These are phyloP conservation scores for Salpingus planirostris DNA, from an alignment of 2,888 invertebrate species.

Conservation along the genomic window DNA sequence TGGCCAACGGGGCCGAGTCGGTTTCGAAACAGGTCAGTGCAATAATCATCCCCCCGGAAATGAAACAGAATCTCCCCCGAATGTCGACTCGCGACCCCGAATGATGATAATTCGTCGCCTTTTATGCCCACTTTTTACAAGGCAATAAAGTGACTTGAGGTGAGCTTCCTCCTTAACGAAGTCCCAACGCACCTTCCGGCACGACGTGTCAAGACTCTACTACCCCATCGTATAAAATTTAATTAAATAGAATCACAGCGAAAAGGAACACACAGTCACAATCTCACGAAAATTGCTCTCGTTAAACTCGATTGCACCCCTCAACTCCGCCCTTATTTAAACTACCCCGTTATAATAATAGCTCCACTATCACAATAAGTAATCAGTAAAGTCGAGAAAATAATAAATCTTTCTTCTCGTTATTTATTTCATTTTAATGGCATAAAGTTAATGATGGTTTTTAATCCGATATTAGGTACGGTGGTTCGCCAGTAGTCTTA, in stretches of 20 bases:
- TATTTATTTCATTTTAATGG: too few relatives aligned
- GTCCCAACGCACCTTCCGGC: constrained; percentile 18
- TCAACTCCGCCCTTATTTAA: too few relatives aligned
- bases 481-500: constrained; percentile 7
- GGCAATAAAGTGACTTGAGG: constrained; percentile 4
- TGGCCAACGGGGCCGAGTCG: constrained; percentile 76
- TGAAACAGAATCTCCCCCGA: too few relatives aligned
- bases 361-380: too few relatives aligned
- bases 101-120: too few relatives aligned
- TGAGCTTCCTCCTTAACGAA: constrained; percentile 9
- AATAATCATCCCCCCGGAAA: constrained; percentile 5
- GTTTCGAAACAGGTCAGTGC: constrained; percentile 66
- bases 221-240: constrained; percentile 23
- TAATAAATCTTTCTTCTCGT: too few relatives aligned
- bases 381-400: too few relatives aligned
- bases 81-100: too few relatives aligned
- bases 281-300: constrained; percentile 9
- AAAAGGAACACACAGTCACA: constrained; percentile 12
- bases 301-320: too few relatives aligned
- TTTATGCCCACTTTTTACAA: constrained; percentile 8
- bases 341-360: too few relatives aligned
- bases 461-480: constrained; percentile 3
- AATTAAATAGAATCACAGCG: constrained; percentile 27
- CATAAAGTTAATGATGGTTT: constrained; percentile 3
- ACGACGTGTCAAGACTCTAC: too few relatives aligned